phyloP scores from a whole-genome alignment of 2,113 vertebrate species.

The Hemicordylus capensis region DNA sequence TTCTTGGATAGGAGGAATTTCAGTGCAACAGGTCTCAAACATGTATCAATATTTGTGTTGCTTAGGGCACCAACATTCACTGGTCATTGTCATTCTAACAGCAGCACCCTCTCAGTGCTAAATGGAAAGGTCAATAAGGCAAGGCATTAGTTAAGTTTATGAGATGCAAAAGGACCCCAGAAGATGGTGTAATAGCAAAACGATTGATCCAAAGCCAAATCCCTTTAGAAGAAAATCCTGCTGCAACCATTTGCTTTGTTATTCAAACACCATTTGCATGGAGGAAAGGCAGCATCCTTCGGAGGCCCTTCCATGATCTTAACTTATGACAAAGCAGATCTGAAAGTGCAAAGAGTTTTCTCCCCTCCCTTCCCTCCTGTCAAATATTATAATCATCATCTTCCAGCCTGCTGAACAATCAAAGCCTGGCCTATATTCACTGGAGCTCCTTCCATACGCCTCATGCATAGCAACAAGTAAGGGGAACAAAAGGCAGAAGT shows the following conservation, averaged over 20 bases:
- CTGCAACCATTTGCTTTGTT: slow-evolving; percentile 43
- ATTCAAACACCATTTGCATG: slow-evolving; percentile 53
- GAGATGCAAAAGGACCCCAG: neutral
- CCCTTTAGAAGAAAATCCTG: slow-evolving; percentile 27
- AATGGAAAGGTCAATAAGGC: neutral
- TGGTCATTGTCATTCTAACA: slow-evolving; percentile 5
- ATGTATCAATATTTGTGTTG: neutral
- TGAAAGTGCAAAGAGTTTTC: slow-evolving; percentile 60
- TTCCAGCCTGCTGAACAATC: slow-evolving; percentile 76
- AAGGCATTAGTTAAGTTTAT: accelerated
- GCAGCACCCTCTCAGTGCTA: neutral
- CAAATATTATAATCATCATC: slow-evolving; percentile 76
- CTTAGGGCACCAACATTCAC: neutral
- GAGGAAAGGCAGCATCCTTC: slow-evolving; percentile 46
- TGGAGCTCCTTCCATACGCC: slow-evolving; percentile 68
- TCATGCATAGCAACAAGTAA: slow-evolving; percentile 74
- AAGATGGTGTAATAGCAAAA: slow-evolving; percentile 19
- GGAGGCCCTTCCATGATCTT: slow-evolving; percentile 51
- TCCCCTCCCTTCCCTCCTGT: slow-evolving; percentile 64
- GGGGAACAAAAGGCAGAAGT: slow-evolving; percentile 60
- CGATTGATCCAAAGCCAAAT: neutral
- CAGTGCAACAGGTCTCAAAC: neutral
- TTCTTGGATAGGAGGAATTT: neutral
- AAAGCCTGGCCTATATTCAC: slow-evolving; percentile 73
- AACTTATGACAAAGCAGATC: slow-evolving; percentile 73